Percentiles rank a stretch among this genome's conserved stretches.
These are phyloP conservation scores for Gymnosoma rotundatum DNA, from an alignment of 2,888 invertebrate genomes.

Conservation along the genomic window DNA sequence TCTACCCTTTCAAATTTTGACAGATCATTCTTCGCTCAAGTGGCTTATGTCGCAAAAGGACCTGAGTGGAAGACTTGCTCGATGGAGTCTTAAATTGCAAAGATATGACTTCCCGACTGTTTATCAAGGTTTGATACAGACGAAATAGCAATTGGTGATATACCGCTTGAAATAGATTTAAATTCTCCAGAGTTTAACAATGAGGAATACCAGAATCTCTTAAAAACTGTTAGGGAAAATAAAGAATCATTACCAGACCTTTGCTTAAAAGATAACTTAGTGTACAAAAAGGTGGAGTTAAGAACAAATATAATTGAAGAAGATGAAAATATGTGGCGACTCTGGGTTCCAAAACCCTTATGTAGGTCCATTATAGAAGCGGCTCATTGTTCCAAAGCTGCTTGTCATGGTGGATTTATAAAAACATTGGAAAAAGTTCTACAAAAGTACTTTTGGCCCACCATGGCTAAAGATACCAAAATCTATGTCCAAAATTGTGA, in stretches of 20 bases:
- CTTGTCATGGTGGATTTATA: too few relatives aligned
- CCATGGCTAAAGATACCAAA: too few relatives aligned
- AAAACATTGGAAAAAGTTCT: too few relatives aligned
- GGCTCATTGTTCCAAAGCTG: too few relatives aligned
- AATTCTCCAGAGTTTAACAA: constrained; percentile 11
- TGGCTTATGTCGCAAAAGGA: constrained; percentile 33
- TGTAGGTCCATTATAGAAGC: too few relatives aligned
- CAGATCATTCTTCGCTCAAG: constrained; percentile 40
- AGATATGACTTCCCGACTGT: constrained; percentile 16
- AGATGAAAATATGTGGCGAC: too few relatives aligned
- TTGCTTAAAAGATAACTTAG: neutral
- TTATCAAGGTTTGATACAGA: neutral
- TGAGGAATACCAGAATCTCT: neutral
- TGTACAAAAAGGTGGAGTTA: constrained; percentile 8
- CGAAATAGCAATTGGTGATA: neutral
- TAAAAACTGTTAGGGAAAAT: neutral
- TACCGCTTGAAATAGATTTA: neutral
- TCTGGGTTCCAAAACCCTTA: too few relatives aligned
- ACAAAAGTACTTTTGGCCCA: too few relatives aligned
- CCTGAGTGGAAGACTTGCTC: neutral
- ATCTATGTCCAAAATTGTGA: too few relatives aligned
- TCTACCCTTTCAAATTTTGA: constrained; percentile 38
- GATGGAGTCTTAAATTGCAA: constrained; percentile 19
- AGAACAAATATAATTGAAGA: too few relatives aligned
- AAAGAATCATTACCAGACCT: constrained; percentile 4